These are phyloP conservation scores for Batillaria attramentaria DNA, from an alignment of 1,140 invertebrate genomes.

Conservation along the genomic window DNA sequence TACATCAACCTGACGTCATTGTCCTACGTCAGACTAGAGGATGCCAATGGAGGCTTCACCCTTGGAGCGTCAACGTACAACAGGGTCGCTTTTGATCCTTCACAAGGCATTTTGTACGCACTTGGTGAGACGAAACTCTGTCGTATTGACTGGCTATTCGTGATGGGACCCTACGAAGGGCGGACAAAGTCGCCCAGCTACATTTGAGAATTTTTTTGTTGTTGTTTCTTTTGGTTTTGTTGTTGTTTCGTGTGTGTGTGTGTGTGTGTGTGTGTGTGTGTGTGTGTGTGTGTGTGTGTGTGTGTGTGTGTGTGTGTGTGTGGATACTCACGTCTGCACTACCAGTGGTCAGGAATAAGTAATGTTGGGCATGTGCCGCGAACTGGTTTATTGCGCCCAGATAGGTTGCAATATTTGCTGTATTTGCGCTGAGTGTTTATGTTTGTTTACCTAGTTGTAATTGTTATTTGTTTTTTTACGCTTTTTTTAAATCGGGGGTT, in stretches of 20 bases:
- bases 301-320: slow-evolving; percentile 20
- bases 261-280: slow-evolving; percentile 10
- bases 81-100: slow-evolving; percentile 1
- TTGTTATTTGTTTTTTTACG: no score
- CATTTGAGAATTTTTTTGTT: not conserved
- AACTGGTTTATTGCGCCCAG: no score
- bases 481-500: no score
- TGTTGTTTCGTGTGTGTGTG: not conserved
- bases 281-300: slow-evolving; percentile 10
- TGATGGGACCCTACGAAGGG: not conserved
- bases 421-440: no score
- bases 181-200: not conserved
- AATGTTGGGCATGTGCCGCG: no score
- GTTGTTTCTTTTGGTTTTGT: not conserved
- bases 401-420: no score
- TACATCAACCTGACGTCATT: slow-evolving; percentile 12
- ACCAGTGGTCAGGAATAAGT: no score
- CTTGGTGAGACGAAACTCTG: slow-evolving; percentile 7
- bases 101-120: slow-evolving; percentile 14
- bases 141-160: not conserved
- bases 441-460: no score
- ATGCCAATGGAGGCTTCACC: not conserved
- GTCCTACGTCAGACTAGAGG: slow-evolving; percentile 22
- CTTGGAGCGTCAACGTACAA: slow-evolving; percentile 25
- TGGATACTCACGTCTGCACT: no score